Base-by-base conservation (phyloP, 2,888 invertebrate genomes). In the Ophion ventricosus region DNA sequence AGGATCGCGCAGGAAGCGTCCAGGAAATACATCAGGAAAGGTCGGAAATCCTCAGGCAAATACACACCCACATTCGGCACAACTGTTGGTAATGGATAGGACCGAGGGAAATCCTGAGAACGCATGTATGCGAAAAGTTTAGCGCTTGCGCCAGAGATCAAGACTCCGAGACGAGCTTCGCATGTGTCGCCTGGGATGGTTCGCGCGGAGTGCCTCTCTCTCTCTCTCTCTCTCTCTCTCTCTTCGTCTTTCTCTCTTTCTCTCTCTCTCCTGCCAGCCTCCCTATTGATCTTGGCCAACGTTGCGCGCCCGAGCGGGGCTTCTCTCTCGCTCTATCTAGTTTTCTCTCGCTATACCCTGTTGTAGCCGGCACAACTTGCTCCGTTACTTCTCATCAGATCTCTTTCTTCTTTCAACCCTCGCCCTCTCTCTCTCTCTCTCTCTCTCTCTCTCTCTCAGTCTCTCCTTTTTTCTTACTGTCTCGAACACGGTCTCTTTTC, bases 251-350 rank as follows among this genome's bases (percentile, higher is more conserved):
- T 69, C 54, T 54, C 43, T 43, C 43, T 43, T 3, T 43, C 1
- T 11, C 72, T 72, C 26, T 61, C 74, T 26, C 67, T 67, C 76
- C 69, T 61, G 56, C 76, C 80, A 80, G 88, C 88, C 89, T 89
- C 89, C 88, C 91, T 92, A 92, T 92, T 91, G 92, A 92, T 92
- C 91, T 91, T 91, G 91, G 92, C 88, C 88, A 89, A 89, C 90
- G 89, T 91, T 88, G 90, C 89, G 89, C 86, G 86, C 87, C 87
- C 86, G 88, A 89, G 90, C 88, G 86, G 87, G 87, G 75, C 83
- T 57, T 83, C 84, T 76, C 81, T 84, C 84, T 77, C 84, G 73
- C 81, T 79, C 64, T 73, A 76, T 80, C 80, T 76, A 76, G 76
- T 77, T 80, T 78, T 79, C 82, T 74, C 77, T 72, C 59, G 64